phyloP scores from a whole-genome alignment of 2,113 vertebrate genomes.

The Regulus satrapa region DNA sequence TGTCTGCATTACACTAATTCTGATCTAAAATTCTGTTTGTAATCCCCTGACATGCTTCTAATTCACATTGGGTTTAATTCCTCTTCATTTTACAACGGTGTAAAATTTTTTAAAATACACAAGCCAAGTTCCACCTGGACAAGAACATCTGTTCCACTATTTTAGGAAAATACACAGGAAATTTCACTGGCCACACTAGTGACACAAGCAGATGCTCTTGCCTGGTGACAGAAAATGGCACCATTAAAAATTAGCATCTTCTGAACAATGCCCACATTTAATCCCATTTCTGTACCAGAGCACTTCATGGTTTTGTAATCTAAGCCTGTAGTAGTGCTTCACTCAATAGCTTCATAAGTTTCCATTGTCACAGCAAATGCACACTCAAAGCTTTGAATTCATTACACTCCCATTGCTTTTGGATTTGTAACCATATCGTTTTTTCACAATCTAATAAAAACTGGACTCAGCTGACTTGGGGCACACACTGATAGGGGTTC shows the following conservation, averaged over 20 bases:
- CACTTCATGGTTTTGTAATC: not conserved
- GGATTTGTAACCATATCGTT: not conserved
- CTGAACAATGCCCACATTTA: not conserved
- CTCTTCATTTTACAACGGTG: not conserved
- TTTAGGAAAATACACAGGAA: not conserved
- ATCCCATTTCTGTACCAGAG: not conserved
- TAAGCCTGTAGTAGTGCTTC: not conserved
- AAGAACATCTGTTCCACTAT: not conserved
- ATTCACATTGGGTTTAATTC: not conserved
- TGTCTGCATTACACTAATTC: not conserved
- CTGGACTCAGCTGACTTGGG: not conserved
- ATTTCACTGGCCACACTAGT: not conserved
- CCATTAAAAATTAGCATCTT: not conserved
- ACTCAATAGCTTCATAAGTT: not conserved
- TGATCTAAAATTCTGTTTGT: constrained; percentile 24
- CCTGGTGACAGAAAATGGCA: not conserved
- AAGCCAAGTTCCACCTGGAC: not conserved
- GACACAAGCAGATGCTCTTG: not conserved
- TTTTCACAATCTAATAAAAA: not conserved
- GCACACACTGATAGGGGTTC: not conserved
- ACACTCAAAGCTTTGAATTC: not conserved
- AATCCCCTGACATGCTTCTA: not conserved
- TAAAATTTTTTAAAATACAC: not conserved
- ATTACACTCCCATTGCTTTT: not conserved
- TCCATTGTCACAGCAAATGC: not conserved